Percentiles rank a stretch among this genome's conserved stretches.
Conservation (phyloP, 2,888 invertebrate genomes). For the Blastobasis adustella region DNA sequence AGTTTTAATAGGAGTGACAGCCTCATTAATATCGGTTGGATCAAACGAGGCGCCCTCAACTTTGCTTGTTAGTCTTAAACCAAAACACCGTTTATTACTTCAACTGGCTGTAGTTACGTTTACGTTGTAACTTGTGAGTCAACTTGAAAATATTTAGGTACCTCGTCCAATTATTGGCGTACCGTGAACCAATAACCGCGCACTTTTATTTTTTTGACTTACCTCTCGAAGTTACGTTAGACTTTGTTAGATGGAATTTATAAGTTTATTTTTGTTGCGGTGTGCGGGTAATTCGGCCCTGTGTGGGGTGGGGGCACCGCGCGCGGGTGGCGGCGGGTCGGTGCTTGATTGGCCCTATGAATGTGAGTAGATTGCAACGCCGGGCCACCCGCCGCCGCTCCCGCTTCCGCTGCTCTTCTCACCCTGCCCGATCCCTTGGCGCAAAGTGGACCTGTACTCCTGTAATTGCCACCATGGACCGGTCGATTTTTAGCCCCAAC, state of each 20-base stretch:
- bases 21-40: slow-evolving; percentile 39
- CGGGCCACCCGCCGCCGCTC: slow-evolving; percentile 26
- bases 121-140: too few species aligned
- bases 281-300: slow-evolving; percentile 24
- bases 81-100: slow-evolving; percentile 34
- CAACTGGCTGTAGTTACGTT: not conserved
- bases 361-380: slow-evolving; percentile 69
- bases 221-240: too few species aligned
- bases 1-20: slow-evolving; percentile 44
- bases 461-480: slow-evolving; percentile 1
- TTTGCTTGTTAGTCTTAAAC: slow-evolving; percentile 47
- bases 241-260: too few species aligned
- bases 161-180: too few species aligned
- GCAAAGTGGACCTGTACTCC: not conserved
- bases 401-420: slow-evolving; percentile 9
- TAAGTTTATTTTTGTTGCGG: too few species aligned
- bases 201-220: too few species aligned
- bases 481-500: not conserved
- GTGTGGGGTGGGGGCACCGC: slow-evolving; percentile 45
- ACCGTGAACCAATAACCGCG: too few species aligned
- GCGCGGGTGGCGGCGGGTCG: slow-evolving; percentile 56
- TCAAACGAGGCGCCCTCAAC: slow-evolving; percentile 40
- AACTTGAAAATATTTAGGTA: too few species aligned
- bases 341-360: slow-evolving; percentile 73
- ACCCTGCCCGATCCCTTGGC: not conserved